Base-by-base conservation (phyloP, 2,888 invertebrate species). In the Tetragnatha montana region DNA sequence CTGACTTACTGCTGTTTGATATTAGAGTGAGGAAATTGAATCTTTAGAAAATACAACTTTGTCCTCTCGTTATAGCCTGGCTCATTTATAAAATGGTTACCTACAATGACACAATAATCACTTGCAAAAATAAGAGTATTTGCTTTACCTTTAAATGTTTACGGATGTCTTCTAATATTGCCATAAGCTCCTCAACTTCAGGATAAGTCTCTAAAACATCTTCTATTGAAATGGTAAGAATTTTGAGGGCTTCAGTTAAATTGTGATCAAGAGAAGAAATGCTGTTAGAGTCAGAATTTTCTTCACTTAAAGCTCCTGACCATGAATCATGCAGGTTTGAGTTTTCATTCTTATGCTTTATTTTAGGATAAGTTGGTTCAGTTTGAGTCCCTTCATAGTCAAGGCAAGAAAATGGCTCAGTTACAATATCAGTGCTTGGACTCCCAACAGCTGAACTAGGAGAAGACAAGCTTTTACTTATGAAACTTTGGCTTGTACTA, bases 121-220 rank as follows among this genome's bases (percentile, higher is more conserved):
- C 35, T 2, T 4, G 4, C 35, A 35, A 35, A 35, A 35, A 4
- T 35, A 4, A 35, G 35, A 35, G 84, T 81, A 35, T 35, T 35
- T 35, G 35, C 35, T 70, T 92, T 92, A 94, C 94, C 92, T 93
- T 92, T 22, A 94, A 92, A 83, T 93, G 91, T 80, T 92, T 92
- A 88, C 94, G 93, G 60, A 94, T 91, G 35, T 92, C 92, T 68
- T 92, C 92, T 10, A 94, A 92, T 49, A 93, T 92, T 85, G 93
- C 93, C 91, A 94, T 93, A 86, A 94, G 92, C 49, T 92, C 92
- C 91, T 93, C 93, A 91, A 94, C 92, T 90, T 94, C 94, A 8
- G 93, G 92, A 92, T 93, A 94, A 90, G 94, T 93, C 69, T 94
- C 94, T 88, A 93, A 93, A 91, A 94, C 93, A 92, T 94, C 94